Evolutionary conservation across 1,140 invertebrate species (phyloP).

Genomic region (Nasonia vitripennis): DNA sequence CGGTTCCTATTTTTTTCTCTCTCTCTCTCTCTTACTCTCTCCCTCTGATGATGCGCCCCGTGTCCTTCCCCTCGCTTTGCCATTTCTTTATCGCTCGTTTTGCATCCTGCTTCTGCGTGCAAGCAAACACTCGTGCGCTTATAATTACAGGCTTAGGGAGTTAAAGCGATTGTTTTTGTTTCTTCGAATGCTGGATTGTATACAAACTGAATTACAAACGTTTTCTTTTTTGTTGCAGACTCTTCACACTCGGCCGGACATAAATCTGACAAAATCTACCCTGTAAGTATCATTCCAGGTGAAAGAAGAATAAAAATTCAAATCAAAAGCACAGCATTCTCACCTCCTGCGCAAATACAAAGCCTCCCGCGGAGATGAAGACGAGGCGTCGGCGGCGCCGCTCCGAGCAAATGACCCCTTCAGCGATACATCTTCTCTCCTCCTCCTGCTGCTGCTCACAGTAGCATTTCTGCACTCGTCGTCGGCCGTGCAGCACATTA

Average conservation of each 20-base stretch:
- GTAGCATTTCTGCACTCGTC: neutral
- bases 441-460: too few species aligned
- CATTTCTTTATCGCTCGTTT: conserved; percentile 35
- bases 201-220: too few species aligned
- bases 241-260: too few species aligned
- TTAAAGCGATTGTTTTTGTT: conserved; percentile 4
- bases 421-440: neutral
- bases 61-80: conserved; percentile 16
- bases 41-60: conserved; percentile 22
- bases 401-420: neutral
- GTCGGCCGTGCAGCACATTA: neutral
- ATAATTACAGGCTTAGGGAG: conserved; percentile 32
- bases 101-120: conserved; percentile 8
- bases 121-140: conserved; percentile 20
- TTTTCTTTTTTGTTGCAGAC: neutral
- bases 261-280: too few species aligned
- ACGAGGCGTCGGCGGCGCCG: neutral
- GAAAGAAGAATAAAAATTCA: too few species aligned
- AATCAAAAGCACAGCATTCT: too few species aligned
- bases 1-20: conserved; percentile 37
- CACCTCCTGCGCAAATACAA: too few species aligned
- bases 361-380: neutral
- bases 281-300: too few species aligned
- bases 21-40: conserved; percentile 46
- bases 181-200: neutral